Conservation (phyloP, 2,797 vertebrate genomes). For the Chelon auratus region DNA sequence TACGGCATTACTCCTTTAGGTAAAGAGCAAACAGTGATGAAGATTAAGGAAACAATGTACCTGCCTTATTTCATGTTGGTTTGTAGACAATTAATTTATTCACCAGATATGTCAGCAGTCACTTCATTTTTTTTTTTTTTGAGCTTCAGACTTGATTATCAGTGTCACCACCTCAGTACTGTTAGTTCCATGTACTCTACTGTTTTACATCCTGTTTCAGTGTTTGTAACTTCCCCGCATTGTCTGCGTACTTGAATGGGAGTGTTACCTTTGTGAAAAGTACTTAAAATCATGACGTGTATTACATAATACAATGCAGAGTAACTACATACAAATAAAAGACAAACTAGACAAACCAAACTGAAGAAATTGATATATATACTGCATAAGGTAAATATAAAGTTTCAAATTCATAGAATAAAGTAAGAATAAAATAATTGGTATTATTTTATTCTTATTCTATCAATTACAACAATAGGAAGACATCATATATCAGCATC, state of each 20-base stretch:
- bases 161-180: conserved; percentile 13
- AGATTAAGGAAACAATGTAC: background rate
- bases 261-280: conserved; percentile 37
- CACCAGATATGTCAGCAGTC: background rate
- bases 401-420: background rate
- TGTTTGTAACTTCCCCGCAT: conserved; percentile 70
- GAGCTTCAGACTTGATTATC: conserved; percentile 4
- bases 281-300: conserved; percentile 6
- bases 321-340: background rate
- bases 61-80: background rate
- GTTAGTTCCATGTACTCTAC: conserved; percentile 31
- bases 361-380: background rate
- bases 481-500: background rate
- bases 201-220: conserved; percentile 73
- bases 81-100: background rate
- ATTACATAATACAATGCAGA: conserved; percentile 13
- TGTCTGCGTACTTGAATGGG: conserved; percentile 49
- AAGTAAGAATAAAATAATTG: background rate
- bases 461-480: background rate
- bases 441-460: background rate
- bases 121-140: conserved; percentile 15
- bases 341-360: background rate
- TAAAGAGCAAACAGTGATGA: conserved; percentile 59
- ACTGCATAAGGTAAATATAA: background rate
- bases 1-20: conserved; percentile 98